Base-by-base conservation (phyloP, 2,113 vertebrate genomes). In the Paramisgurnus dabryanus region DNA sequence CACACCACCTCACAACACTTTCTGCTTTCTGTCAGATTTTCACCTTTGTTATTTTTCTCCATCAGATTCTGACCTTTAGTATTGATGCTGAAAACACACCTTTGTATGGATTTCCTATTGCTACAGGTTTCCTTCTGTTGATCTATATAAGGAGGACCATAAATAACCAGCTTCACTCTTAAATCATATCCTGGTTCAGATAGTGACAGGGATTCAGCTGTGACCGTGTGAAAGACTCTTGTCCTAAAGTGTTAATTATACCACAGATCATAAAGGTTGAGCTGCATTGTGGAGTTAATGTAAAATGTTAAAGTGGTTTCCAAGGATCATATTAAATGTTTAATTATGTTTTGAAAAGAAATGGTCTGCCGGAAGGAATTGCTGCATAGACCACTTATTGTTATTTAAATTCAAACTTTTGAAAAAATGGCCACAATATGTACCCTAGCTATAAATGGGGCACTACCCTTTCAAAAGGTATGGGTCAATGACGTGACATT, bases 271-370 rank as follows among this genome's bases (percentile, higher is more conserved):
- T 89, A 88, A 87, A 87, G 83, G 82, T 79, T 81, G 12, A 85
- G 83, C 84, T 83, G 76, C 72, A 74, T 76, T 67, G 78, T 55
- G 47, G 58, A 78, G 63, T 81, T 90, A 87, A 89, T 90, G 75
- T 84, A 88, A 90, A 82, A 91, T 90, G 85, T 80, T 86, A 85
- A 86, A 85, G 85, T 79, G n/a, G 87, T 89, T 88, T 80, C 85
- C 11, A 85, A 39, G 49, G 40, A 71, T 53, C n/a, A 57, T 75
- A 63, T 83, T 75, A 77, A 83, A 87, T 85, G 80, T 84, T 86
- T 89, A 88, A 91, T 90, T 41, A 77, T 90, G 85, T 73, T 80
- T 76, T 60, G 34, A 41, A 80, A 78, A 81, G 85, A 86, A 81
- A 86, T 82, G 22, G 27, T 78, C 76, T 49, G 57, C 5, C 80